Conservation (phyloP, 2,113 vertebrate genomes). For the Podarcis raffonei region DNA sequence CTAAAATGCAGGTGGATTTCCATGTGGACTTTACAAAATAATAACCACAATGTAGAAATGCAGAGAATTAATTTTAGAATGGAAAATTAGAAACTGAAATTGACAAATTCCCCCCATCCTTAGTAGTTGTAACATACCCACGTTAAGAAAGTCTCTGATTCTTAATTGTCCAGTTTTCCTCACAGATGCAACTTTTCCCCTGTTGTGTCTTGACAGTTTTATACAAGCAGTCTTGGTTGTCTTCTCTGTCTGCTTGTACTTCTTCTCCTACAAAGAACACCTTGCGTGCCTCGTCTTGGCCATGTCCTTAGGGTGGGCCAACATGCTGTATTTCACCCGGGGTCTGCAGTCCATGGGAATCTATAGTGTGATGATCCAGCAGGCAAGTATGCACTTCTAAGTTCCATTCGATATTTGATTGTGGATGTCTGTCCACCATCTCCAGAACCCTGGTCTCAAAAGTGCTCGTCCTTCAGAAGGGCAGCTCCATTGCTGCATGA, state of each 20-base stretch:
- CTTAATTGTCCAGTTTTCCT: neutral
- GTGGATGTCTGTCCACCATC: neutral
- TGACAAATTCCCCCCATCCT: too few relatives aligned
- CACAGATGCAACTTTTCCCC: neutral
- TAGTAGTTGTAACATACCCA: neutral
- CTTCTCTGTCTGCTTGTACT: conserved; percentile 82
- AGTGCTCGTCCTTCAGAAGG: neutral
- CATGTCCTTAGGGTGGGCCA: conserved; percentile 84
- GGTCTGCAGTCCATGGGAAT: conserved; percentile 86
- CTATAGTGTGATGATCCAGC: conserved; percentile 87
- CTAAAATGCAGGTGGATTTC: too few relatives aligned
- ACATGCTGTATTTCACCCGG: conserved; percentile 84
- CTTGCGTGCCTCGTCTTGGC: conserved; percentile 83
- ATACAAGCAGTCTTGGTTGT: conserved; percentile 83
- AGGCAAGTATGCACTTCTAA: conserved; percentile 62
- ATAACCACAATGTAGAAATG: too few relatives aligned
- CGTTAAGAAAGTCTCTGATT: neutral
- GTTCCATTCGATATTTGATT: neutral
- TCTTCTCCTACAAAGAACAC: conserved; percentile 82
- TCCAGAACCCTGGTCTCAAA: neutral
- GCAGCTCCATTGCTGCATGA: neutral
- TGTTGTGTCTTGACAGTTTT: conserved; percentile 76
- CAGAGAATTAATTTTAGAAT: too few relatives aligned
- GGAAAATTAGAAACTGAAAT: too few relatives aligned
- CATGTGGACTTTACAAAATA: too few relatives aligned